phyloP scores from a whole-genome alignment of 2,888 invertebrate genomes.

The Gibbula magus region DNA sequence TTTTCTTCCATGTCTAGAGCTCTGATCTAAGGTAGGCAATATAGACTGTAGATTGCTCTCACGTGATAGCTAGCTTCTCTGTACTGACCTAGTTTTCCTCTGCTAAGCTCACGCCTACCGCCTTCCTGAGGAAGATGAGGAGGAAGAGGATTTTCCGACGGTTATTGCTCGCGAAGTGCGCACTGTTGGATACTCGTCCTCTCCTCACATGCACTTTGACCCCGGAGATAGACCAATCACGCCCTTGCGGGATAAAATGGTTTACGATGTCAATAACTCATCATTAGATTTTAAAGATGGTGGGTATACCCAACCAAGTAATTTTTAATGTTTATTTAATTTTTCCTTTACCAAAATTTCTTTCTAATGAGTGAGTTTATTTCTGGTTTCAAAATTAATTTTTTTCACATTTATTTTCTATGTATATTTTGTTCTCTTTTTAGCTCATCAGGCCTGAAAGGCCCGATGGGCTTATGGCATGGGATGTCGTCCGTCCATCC shows the following conservation, averaged over 20 bases:
- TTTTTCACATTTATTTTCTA: no score
- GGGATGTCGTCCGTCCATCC: no score
- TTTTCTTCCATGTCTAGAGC: no score
- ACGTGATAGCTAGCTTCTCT: no score
- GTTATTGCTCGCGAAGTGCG: slow-evolving; percentile 38
- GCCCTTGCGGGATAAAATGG: slow-evolving; percentile 72
- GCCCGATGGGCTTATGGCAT: no score
- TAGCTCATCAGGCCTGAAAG: no score
- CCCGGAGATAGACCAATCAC: slow-evolving; percentile 72
- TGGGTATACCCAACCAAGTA: slow-evolving; percentile 40
- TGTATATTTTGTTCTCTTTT: no score
- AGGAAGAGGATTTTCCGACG: slow-evolving; percentile 46
- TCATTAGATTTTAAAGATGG: slow-evolving; percentile 75
- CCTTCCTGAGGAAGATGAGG: slow-evolving; percentile 9
- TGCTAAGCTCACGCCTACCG: slow-evolving; percentile 1
- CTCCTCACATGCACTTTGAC: background rate
- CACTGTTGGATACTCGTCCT: slow-evolving; percentile 35
- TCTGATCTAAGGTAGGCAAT: no score
- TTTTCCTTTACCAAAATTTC: background rate
- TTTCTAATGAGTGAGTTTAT: background rate
- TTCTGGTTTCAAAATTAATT: no score
- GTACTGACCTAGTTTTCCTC: slow-evolving; percentile 18
- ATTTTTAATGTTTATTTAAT: background rate
- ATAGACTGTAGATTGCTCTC: no score
- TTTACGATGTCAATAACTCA: slow-evolving; percentile 66